Conservation (phyloP, 2,797 vertebrate species). For the Ispidina lecontei region DNA sequence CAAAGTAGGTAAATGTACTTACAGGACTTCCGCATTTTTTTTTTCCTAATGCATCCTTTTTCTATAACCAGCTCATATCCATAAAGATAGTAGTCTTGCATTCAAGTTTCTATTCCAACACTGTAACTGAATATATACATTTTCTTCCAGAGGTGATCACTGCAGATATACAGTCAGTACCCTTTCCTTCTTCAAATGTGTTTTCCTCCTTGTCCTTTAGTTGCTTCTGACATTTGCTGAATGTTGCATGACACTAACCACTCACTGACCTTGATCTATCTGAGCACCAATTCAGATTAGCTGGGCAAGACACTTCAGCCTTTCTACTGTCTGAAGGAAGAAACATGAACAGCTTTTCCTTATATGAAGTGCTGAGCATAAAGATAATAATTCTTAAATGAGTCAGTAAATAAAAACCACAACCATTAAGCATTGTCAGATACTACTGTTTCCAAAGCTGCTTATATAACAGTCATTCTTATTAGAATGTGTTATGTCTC, state of each 20-base stretch:
- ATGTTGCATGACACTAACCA: not conserved
- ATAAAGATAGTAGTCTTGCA: not conserved
- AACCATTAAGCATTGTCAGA: not conserved
- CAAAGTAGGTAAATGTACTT: not conserved
- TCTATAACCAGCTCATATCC: not conserved
- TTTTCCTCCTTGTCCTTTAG: not conserved
- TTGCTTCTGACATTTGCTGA: not conserved
- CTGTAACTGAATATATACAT: not conserved
- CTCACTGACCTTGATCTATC: not conserved
- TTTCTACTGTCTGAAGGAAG: not conserved
- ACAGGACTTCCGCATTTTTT: not conserved
- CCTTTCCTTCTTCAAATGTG: not conserved
- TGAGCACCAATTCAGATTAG: not conserved
- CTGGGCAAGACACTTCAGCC: not conserved
- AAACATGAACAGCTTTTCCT: not conserved
- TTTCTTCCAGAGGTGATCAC: not conserved
- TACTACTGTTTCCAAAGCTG: not conserved
- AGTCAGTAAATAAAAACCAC: not conserved
- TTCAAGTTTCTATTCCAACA: not conserved
- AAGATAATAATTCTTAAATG: not conserved
- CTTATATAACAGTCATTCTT: not conserved
- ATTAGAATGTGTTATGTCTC: not conserved
- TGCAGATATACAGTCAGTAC: not conserved
- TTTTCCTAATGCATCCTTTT: not conserved
- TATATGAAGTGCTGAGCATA: not conserved